Evolutionary conservation across 2,888 invertebrate species (phyloP).

Genomic region (Ctenicera cuprea): DNA sequence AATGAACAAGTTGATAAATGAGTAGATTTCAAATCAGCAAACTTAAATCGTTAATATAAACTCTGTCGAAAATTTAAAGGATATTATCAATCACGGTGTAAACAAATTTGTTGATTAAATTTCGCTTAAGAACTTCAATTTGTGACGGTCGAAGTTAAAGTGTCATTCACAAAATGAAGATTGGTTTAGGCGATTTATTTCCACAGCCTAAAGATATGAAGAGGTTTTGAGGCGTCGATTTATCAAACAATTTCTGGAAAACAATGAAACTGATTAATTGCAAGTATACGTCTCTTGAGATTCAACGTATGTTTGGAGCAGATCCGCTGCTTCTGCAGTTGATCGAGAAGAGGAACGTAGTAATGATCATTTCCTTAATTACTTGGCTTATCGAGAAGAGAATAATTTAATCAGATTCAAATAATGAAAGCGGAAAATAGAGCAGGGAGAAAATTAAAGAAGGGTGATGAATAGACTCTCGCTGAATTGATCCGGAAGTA

Average conservation of each 20-base stretch:
- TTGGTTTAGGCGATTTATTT: slow-evolving; percentile 25
- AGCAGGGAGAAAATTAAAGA: slow-evolving; percentile 59
- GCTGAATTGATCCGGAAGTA: slow-evolving; percentile 55
- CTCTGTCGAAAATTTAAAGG: slow-evolving; percentile 37
- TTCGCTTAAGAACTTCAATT: slow-evolving; percentile 42
- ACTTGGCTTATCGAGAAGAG: slow-evolving; percentile 65
- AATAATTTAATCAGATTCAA: slow-evolving; percentile 66
- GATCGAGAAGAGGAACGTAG: slow-evolving; percentile 57
- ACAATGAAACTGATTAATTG: slow-evolving; percentile 61
- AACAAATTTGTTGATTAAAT: slow-evolving; percentile 53
- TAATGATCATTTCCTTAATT: slow-evolving; percentile 67
- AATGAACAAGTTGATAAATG: slow-evolving; percentile 20
- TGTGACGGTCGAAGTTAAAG: slow-evolving; percentile 37
- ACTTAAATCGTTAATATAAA: slow-evolving; percentile 40
- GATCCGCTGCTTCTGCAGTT: slow-evolving; percentile 54
- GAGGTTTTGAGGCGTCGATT: slow-evolving; percentile 39
- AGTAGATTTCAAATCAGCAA: slow-evolving; percentile 9
- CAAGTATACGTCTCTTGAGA: slow-evolving; percentile 58
- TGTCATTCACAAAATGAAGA: slow-evolving; percentile 38
- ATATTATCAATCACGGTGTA: slow-evolving; percentile 47
- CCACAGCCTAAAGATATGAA: slow-evolving; percentile 24
- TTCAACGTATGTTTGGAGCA: slow-evolving; percentile 57
- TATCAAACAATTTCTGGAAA: slow-evolving; percentile 52
- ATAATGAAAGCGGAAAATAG: slow-evolving; percentile 58
- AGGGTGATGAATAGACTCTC: slow-evolving; percentile 55